Conservation (phyloP, 2,888 invertebrate species). For the Mesochorus sp. region DNA sequence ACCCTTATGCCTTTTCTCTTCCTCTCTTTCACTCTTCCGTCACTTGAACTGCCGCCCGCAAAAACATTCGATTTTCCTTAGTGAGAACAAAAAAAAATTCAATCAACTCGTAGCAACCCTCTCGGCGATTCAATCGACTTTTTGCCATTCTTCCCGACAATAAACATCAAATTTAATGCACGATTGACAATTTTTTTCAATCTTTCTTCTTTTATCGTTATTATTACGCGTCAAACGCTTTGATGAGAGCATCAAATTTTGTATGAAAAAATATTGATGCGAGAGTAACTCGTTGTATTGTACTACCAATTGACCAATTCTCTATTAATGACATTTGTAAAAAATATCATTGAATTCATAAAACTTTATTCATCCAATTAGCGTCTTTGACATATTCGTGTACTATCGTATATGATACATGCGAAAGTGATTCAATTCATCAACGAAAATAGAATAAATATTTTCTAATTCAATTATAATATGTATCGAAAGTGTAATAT, state of each 20-base stretch:
- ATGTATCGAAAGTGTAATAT: too few relatives aligned
- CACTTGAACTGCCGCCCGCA: conserved; percentile 40
- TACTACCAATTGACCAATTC: too few relatives aligned
- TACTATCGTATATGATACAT: too few relatives aligned
- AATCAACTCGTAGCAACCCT: conserved; percentile 6
- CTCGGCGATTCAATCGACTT: background rate
- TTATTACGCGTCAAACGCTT: too few relatives aligned
- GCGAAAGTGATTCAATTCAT: background rate
- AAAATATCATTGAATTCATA: too few relatives aligned
- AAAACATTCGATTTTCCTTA: conserved; percentile 52
- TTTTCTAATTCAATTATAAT: too few relatives aligned
- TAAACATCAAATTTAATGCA: conserved; percentile 25
- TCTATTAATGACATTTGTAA: too few relatives aligned
- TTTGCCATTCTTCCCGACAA: conserved; percentile 5
- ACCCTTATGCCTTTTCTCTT: conserved; percentile 1
- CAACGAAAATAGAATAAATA: too few relatives aligned
- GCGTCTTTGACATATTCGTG: too few relatives aligned
- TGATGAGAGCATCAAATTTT: background rate
- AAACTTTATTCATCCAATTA: too few relatives aligned
- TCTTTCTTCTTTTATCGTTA: background rate
- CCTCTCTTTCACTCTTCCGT: conserved; percentile 22
- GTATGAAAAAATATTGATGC: too few relatives aligned
- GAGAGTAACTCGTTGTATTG: too few relatives aligned
- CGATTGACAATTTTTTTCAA: conserved; percentile 8
- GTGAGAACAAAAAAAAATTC: conserved; percentile 31